Evolutionary conservation across 1,140 invertebrate genomes (phyloP).

Genomic region (Scaptomyza pallida): DNA sequence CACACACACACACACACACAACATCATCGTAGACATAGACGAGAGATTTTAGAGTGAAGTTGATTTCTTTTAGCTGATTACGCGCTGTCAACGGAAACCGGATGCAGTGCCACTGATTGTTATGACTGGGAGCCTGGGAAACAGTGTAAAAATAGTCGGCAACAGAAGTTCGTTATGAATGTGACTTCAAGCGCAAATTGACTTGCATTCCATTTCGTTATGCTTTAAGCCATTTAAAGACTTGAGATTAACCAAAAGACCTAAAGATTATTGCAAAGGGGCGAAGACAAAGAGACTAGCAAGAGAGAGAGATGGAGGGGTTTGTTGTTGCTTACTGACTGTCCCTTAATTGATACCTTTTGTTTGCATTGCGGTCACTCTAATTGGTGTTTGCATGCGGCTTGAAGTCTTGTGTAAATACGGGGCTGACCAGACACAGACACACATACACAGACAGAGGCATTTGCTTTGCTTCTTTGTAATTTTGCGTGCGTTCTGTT

Average conservation of each 20-base stretch:
- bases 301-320: not conserved
- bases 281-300: constrained; percentile 13
- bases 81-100: constrained; percentile 59
- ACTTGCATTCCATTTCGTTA: constrained; percentile 31
- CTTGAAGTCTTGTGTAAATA: constrained; percentile 74
- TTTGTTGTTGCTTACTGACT: constrained; percentile 13
- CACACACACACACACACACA: not conserved
- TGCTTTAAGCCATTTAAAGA: constrained; percentile 36
- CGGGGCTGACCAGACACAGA: constrained; percentile 57
- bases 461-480: constrained; percentile 65
- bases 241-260: not conserved
- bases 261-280: not conserved
- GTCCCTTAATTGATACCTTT: constrained; percentile 75
- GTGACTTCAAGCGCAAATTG: constrained; percentile 24
- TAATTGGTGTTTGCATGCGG: constrained; percentile 82
- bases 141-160: constrained; percentile 22
- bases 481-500: constrained; percentile 80
- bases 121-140: constrained; percentile 44
- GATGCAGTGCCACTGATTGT: constrained; percentile 67
- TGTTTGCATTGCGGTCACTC: constrained; percentile 78
- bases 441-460: no score
- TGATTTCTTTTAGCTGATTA: constrained; percentile 80
- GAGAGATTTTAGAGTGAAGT: constrained; percentile 36
- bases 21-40: constrained; percentile 22
- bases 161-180: constrained; percentile 15